Percentiles rank a stretch among this genome's conserved stretches.
These are phyloP conservation scores for Plectropomus leopardus DNA, from an alignment of 2,113 vertebrate genomes.

Conservation along the genomic window DNA sequence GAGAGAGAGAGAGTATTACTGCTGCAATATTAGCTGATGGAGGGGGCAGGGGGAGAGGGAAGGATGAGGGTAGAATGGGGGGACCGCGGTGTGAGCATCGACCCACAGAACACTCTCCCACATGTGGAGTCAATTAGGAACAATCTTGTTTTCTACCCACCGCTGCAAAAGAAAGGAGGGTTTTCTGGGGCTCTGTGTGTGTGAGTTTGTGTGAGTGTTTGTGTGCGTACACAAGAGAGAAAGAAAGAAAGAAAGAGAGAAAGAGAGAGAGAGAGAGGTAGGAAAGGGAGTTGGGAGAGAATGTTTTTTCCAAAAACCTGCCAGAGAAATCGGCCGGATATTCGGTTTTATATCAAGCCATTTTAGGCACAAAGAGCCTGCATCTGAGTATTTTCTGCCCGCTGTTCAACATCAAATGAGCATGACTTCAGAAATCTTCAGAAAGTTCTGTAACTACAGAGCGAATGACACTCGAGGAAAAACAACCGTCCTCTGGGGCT, in stretches of 20 bases:
- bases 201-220: conserved; percentile 7
- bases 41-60: conserved; percentile 58
- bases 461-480: conserved; percentile 47
- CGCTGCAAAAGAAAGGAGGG: conserved; percentile 83
- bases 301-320: conserved; percentile 76
- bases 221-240: conserved; percentile 17
- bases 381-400: conserved; percentile 43
- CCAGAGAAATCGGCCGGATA: conserved; percentile 66
- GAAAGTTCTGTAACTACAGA: conserved; percentile 34
- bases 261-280: conserved; percentile 57
- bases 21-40: conserved; percentile 81
- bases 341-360: conserved; percentile 72
- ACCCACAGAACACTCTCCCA: conserved; percentile 86
- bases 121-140: conserved; percentile 90
- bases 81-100: conserved; percentile 80
- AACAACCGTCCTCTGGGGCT: conserved; percentile 39
- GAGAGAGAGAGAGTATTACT: conserved; percentile 66
- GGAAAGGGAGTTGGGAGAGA: conserved; percentile 47
- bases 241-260: conserved; percentile 52
- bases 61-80: conserved; percentile 68
- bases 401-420: conserved; percentile 66
- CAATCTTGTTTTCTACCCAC: conserved; percentile 89
- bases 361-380: conserved; percentile 64
- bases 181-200: conserved; percentile 71
- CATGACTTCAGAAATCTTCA: conserved; percentile 52